Percentiles rank a stretch among this genome's conserved stretches.
These are phyloP conservation scores for Macrosiphum euphorbiae DNA, from an alignment of 2,888 invertebrate species.

Conservation along the genomic window DNA sequence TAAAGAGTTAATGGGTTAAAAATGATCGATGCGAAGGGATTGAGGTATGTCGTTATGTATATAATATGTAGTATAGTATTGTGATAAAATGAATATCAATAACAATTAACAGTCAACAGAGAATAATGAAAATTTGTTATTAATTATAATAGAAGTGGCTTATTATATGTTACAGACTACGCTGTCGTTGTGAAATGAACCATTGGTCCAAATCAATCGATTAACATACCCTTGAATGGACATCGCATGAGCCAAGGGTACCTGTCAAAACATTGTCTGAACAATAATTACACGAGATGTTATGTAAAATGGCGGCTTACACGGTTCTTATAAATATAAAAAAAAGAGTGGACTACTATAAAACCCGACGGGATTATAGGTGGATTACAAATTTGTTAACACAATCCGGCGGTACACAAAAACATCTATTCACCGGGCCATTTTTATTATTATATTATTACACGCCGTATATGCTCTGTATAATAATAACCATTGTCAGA, in stretches of 20 bases:
- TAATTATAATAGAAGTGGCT: slow-evolving; percentile 16
- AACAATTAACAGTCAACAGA: neutral
- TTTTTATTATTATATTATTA: slow-evolving; percentile 63
- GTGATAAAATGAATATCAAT: slow-evolving; percentile 21
- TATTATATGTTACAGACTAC: neutral
- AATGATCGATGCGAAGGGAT: neutral
- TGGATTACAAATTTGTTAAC: slow-evolving; percentile 64
- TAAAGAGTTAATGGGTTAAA: neutral
- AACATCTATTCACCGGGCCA: slow-evolving; percentile 57
- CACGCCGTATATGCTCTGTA: slow-evolving; percentile 39
- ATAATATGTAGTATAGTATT: neutral
- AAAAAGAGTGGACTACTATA: slow-evolving; percentile 52
- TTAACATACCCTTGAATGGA: slow-evolving; percentile 42
- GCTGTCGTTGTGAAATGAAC: slow-evolving; percentile 20
- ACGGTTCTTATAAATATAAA: slow-evolving; percentile 42
- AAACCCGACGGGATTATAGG: slow-evolving; percentile 60
- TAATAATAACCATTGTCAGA: slow-evolving; percentile 61
- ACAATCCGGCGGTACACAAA: slow-evolving; percentile 62
- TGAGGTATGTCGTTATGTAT: neutral
- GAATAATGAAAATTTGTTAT: slow-evolving; percentile 1
- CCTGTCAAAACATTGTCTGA: slow-evolving; percentile 63
- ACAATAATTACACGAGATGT: slow-evolving; percentile 61
- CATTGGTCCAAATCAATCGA: slow-evolving; percentile 58
- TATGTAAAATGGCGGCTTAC: slow-evolving; percentile 65
- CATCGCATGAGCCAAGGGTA: slow-evolving; percentile 26